A percentile compares a stretch with the other conserved stretches of the same genome.
Evolutionary conservation across 2,113 vertebrate genomes (phyloP).

Genomic region (Lophotis ruficrista): DNA sequence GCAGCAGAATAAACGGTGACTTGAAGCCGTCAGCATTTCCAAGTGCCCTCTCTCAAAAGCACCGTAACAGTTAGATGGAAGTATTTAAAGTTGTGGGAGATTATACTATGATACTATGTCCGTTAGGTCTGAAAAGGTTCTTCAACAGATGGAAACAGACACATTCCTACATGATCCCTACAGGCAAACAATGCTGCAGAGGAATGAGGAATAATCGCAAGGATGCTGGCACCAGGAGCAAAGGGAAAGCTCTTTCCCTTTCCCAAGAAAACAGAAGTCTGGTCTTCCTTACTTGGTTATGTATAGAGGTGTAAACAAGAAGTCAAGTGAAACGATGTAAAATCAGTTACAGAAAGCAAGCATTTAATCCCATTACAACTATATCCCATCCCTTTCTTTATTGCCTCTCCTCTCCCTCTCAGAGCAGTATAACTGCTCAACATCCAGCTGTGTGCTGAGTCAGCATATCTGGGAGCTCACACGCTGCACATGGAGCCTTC

Average conservation of each 20-base stretch:
- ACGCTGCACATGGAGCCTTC: fast-evolving
- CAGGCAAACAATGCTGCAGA: neutral
- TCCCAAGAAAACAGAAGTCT: neutral
- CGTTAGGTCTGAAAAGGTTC: neutral
- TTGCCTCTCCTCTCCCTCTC: neutral
- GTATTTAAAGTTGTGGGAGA: neutral
- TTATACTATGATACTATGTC: fast-evolving
- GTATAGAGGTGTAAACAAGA: neutral
- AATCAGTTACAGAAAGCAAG: neutral
- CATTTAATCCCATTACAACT: neutral
- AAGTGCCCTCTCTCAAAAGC: neutral
- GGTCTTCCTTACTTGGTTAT: neutral
- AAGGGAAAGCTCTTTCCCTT: neutral
- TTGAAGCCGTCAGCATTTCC: neutral
- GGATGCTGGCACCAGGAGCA: neutral
- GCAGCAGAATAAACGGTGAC: neutral
- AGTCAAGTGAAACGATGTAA: neutral
- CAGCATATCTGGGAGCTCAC: neutral
- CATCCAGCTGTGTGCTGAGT: neutral
- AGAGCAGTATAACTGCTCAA: neutral
- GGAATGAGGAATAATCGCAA: neutral
- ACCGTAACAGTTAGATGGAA: neutral
- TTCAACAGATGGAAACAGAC: neutral
- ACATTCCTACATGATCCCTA: neutral
- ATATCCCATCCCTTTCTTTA: neutral